These are phyloP conservation scores for Sphaeridia pumilis DNA, from an alignment of 2,888 invertebrate genomes.

Conservation along the genomic window DNA sequence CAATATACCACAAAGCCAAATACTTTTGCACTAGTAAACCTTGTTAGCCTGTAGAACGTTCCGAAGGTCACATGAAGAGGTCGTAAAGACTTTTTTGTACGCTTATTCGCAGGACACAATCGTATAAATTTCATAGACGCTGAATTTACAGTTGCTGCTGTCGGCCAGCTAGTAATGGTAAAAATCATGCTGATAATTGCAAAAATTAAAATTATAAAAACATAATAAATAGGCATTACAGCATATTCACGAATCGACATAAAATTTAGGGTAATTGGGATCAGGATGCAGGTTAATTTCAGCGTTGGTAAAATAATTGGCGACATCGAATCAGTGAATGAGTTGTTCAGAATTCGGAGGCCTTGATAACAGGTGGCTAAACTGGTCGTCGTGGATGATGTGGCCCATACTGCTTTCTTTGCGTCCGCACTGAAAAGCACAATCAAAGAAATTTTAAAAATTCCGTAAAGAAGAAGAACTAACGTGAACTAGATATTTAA, in stretches of 20 bases:
- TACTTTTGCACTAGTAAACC: constrained; percentile 1
- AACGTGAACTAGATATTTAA: too few relatives aligned
- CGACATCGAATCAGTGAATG: background rate
- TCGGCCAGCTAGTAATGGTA: background rate
- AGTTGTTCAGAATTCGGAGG: constrained; percentile 5
- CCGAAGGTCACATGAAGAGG: background rate
- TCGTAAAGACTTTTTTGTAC: background rate
- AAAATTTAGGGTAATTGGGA: constrained; percentile 2
- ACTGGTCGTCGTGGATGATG: background rate
- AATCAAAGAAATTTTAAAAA: background rate
- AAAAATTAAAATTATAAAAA: background rate
- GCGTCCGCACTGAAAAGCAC: background rate
- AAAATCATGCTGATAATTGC: background rate
- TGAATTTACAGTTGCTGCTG: background rate
- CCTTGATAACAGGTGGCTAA: background rate
- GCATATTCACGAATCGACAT: constrained; percentile 4
- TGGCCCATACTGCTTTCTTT: too few relatives aligned
- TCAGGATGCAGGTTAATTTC: background rate
- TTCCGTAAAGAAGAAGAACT: background rate
- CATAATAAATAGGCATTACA: background rate
- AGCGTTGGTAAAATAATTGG: background rate
- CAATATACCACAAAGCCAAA: constrained; percentile 6
- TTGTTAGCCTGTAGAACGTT: background rate
- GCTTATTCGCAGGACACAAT: background rate
- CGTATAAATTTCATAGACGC: background rate